A percentile compares a stretch with the other conserved stretches of the same genome.
Evolutionary conservation across 2,797 vertebrate species (phyloP).

Genomic region (Apogon hyalosoma): DNA sequence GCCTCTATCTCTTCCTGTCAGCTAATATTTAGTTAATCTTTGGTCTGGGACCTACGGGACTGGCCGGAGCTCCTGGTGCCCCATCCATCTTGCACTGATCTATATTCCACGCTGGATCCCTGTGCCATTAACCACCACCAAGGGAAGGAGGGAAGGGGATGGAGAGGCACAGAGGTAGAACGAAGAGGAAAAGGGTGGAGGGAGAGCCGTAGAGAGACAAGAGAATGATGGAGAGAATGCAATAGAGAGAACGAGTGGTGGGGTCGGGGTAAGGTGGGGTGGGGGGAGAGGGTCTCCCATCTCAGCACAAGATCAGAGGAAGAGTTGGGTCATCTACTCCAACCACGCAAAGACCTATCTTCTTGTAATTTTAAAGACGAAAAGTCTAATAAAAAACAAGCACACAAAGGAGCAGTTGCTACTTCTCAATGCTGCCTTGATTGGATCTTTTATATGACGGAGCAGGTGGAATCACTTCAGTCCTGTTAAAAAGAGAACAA

Average conservation of each 20-base stretch:
- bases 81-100: conserved; percentile 84
- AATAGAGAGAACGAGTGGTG: conserved; percentile 29
- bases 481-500: conserved; percentile 23
- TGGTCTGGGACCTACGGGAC: conserved; percentile 84
- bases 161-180: conserved; percentile 67
- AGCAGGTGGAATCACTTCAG: conserved; percentile 41
- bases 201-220: conserved; percentile 60
- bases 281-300: conserved; percentile 36
- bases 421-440: conserved; percentile 1
- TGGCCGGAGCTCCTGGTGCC: conserved; percentile 81
- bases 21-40: conserved; percentile 88
- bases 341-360: conserved; percentile 26
- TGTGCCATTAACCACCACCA: conserved; percentile 79
- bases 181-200: conserved; percentile 65
- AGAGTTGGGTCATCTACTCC: conserved; percentile 33
- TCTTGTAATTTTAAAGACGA: conserved; percentile 27
- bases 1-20: conserved; percentile 81
- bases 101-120: conserved; percentile 84
- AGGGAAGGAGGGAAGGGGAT: conserved; percentile 65
- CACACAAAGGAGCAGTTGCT: not conserved
- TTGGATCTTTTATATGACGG: conserved; percentile 22
- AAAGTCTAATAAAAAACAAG: not conserved
- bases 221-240: conserved; percentile 67
- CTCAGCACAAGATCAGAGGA: conserved; percentile 50
- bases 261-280: conserved; percentile 15